A percentile compares a stretch with the other conserved stretches of the same genome.
Evolutionary conservation across 2,888 invertebrate species (phyloP).

Genomic region (Mesorhabditis spiculigera): DNA sequence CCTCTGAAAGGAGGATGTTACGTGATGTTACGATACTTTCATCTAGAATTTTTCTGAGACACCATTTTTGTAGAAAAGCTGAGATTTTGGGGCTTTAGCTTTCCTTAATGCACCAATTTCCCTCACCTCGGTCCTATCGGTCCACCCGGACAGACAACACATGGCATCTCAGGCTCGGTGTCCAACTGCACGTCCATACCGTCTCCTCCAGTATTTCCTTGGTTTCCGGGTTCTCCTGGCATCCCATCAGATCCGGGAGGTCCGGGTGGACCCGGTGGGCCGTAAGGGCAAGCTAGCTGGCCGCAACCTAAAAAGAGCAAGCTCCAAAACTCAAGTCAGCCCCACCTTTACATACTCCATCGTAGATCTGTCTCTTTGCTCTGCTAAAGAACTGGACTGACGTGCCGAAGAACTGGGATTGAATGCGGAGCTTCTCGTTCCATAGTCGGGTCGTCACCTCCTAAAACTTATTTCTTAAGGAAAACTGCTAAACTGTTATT

Average conservation of each 20-base stretch:
- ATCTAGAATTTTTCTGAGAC: neutral
- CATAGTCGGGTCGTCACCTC: neutral
- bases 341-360: slow-evolving; percentile 1
- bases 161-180: slow-evolving; percentile 53
- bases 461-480: neutral
- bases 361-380: slow-evolving; percentile 6
- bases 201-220: slow-evolving; percentile 49
- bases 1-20: slow-evolving; percentile 28
- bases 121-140: slow-evolving; percentile 51
- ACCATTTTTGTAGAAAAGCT: neutral
- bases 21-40: neutral
- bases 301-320: slow-evolving; percentile 38
- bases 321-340: neutral
- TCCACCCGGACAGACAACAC: slow-evolving; percentile 56
- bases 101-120: neutral
- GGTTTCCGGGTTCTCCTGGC: slow-evolving; percentile 48
- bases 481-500: too few relatives aligned
- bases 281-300: slow-evolving; percentile 51
- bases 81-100: neutral
- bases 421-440: neutral
- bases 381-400: neutral
- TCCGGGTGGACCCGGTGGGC: slow-evolving; percentile 55
- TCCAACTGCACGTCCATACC: slow-evolving; percentile 56
- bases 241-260: slow-evolving; percentile 48
- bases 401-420: neutral